phyloP scores from a whole-genome alignment of 2,888 invertebrate species.

The Rhynchonema sp. region DNA sequence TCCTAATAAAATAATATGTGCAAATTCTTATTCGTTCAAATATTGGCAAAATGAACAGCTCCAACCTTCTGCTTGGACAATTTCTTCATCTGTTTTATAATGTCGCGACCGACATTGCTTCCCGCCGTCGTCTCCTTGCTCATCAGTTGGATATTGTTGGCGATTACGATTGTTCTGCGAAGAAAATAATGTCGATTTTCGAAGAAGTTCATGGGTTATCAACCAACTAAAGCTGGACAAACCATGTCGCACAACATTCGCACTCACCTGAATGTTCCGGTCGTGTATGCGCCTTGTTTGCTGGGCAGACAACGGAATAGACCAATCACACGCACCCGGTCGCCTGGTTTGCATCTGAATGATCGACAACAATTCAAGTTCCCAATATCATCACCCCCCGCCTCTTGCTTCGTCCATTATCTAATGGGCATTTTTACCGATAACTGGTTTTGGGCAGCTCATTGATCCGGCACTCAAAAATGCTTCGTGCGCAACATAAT shows the following conservation, averaged over 20 bases:
- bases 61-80: slow-evolving; percentile 33
- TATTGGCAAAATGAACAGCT: neutral
- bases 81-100: slow-evolving; percentile 68
- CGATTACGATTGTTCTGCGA: slow-evolving; percentile 68
- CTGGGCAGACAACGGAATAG: slow-evolving; percentile 79
- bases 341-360: slow-evolving; percentile 66
- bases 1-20: slow-evolving; percentile 32
- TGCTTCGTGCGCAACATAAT: too few relatives aligned
- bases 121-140: slow-evolving; percentile 55
- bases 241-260: neutral
- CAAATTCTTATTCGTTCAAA: neutral
- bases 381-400: too few relatives aligned
- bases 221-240: neutral
- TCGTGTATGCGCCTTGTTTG: slow-evolving; percentile 75
- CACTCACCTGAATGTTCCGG: slow-evolving; percentile 48
- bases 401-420: too few relatives aligned
- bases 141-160: slow-evolving; percentile 70
- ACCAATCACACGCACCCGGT: slow-evolving; percentile 85
- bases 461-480: too few relatives aligned
- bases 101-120: slow-evolving; percentile 55
- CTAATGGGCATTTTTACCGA: too few relatives aligned
- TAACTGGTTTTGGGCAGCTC: too few relatives aligned
- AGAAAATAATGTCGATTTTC: too few relatives aligned
- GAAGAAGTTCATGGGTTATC: too few relatives aligned
- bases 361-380: too few relatives aligned